Percentiles rank a stretch among this genome's conserved stretches.
These are phyloP conservation scores for Ariopsis seemanni DNA, from an alignment of 2,113 vertebrate genomes.

Conservation along the genomic window DNA sequence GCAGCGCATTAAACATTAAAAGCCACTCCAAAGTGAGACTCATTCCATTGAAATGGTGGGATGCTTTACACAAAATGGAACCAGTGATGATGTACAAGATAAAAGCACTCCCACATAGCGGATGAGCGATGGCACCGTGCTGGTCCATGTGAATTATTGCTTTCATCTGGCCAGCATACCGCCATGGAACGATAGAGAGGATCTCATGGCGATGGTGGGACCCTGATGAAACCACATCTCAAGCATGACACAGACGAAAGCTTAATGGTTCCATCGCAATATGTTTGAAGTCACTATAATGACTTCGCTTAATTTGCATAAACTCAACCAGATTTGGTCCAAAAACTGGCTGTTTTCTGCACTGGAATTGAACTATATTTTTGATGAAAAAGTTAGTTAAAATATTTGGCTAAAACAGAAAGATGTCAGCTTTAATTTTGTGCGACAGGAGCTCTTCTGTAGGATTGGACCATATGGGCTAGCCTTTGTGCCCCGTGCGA, in stretches of 20 bases:
- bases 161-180: conserved; percentile 17
- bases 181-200: background rate
- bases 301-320: background rate
- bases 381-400: too few relatives aligned
- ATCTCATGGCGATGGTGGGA: background rate
- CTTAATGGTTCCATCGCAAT: background rate
- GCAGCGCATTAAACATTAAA: conserved; percentile 25
- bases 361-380: background rate
- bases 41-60: conserved; percentile 21
- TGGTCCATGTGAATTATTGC: background rate
- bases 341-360: background rate
- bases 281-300: background rate
- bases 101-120: conserved; percentile 7
- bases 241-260: background rate
- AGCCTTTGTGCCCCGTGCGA: too few relatives aligned
- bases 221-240: conserved; percentile 26
- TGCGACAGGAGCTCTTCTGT: too few relatives aligned
- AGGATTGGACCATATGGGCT: too few relatives aligned
- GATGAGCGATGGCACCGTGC: conserved; percentile 2
- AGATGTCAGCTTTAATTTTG: too few relatives aligned
- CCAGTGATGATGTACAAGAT: conserved; percentile 20
- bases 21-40: conserved; percentile 25
- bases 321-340: background rate
- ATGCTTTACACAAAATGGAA: conserved; percentile 26
- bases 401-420: too few relatives aligned